Percentiles rank a stretch among this genome's conserved stretches.
phyloP scores from a whole-genome alignment of 2,888 invertebrate genomes.

The Athalia cordata region DNA sequence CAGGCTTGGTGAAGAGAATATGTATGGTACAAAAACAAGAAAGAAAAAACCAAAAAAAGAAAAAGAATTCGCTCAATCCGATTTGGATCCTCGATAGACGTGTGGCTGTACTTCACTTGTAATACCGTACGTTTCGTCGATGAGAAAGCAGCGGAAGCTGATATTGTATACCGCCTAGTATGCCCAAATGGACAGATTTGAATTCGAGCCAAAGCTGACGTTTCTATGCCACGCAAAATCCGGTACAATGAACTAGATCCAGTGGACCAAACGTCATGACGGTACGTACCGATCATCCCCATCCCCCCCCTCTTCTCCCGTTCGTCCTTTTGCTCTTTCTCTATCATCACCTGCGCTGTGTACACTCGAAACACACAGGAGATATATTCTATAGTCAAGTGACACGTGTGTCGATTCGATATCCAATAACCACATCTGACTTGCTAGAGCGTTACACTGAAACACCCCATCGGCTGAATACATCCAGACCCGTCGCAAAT shows the following conservation, averaged over 20 bases:
- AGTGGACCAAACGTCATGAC: background rate
- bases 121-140: conserved; percentile 26
- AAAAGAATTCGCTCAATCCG: conserved; percentile 28
- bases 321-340: background rate
- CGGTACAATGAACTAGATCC: conserved; percentile 7
- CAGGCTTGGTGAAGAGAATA: conserved; percentile 18
- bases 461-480: conserved; percentile 14
- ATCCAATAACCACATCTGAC: conserved; percentile 56
- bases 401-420: conserved; percentile 47
- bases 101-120: background rate
- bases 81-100: conserved; percentile 26
- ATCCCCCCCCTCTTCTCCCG: background rate
- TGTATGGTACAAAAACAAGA: too few species aligned
- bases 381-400: background rate
- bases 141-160: background rate
- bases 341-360: background rate
- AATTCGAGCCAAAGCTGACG: conserved; percentile 20
- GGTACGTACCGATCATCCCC: background rate
- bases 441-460: conserved; percentile 42
- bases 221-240: conserved; percentile 4
- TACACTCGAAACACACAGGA: background rate
- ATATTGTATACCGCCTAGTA: background rate
- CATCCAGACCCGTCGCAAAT: background rate
- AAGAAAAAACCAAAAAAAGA: too few species aligned
- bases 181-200: conserved; percentile 23